Percentiles rank a stretch among this genome's conserved stretches.
Conservation (phyloP, 2,113 vertebrate genomes). For the Calcarius ornatus region DNA sequence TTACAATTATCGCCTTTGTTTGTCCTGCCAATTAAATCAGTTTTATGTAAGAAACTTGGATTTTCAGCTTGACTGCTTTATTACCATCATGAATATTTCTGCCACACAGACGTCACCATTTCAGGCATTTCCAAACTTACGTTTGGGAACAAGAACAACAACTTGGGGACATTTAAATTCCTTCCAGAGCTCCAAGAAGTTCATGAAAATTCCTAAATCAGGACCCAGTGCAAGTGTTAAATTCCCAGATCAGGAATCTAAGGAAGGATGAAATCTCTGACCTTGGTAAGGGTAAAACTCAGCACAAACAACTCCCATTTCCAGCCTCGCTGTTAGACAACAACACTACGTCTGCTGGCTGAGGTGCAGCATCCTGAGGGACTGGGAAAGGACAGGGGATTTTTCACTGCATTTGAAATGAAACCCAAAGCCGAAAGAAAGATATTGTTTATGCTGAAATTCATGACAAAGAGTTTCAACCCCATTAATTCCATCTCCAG, state of each 20-base stretch:
- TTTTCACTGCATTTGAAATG: neutral
- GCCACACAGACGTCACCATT: neutral
- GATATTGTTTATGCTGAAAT: neutral
- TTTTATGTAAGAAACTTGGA: neutral
- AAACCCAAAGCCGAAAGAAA: neutral
- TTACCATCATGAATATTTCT: neutral
- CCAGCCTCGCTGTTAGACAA: neutral
- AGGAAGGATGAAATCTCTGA: neutral
- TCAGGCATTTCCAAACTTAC: neutral
- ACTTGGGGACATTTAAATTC: neutral
- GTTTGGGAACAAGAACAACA: neutral
- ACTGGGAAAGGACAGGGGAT: neutral
- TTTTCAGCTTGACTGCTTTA: neutral
- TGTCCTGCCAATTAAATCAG: neutral
- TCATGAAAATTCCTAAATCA: neutral
- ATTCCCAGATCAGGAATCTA: neutral
- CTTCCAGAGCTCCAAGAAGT: neutral
- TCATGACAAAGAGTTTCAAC: neutral
- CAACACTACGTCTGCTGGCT: neutral
- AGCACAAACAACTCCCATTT: neutral
- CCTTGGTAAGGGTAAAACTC: slow-evolving; percentile 6
- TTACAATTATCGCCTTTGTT: neutral
- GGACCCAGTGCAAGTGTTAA: neutral
- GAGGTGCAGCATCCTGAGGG: neutral
- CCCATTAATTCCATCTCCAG: neutral